A percentile compares a stretch with the other conserved stretches of the same genome.
Evolutionary conservation across 1,140 invertebrate species (phyloP).

Genomic region (Drosophila rhopaloa): DNA sequence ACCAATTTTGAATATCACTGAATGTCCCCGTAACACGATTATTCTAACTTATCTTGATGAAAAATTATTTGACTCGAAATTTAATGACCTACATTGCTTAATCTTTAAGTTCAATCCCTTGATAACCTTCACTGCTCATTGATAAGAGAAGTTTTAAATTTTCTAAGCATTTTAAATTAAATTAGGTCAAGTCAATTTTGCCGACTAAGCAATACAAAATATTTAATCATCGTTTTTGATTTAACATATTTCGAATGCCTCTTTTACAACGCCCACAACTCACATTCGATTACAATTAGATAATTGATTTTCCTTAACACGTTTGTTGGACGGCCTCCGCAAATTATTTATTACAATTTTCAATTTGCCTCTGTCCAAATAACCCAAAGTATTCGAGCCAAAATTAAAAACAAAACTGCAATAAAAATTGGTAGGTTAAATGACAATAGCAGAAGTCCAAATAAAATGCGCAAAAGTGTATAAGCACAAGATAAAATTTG

Average conservation of each 20-base stretch:
- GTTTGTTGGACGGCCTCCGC: conserved; percentile 28
- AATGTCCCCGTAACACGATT: too few species aligned
- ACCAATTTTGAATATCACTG: conserved; percentile 3
- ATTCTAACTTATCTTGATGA: too few species aligned
- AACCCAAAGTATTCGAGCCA: conserved; percentile 36
- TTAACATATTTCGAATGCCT: background rate
- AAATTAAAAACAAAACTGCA: conserved; percentile 33
- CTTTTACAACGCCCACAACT: conserved; percentile 21
- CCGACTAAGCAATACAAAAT: background rate
- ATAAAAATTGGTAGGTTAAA: conserved; percentile 65
- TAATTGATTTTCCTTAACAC: conserved; percentile 66
- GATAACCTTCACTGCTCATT: too few species aligned
- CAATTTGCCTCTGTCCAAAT: conserved; percentile 67
- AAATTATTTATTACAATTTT: conserved; percentile 70
- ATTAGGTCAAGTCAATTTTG: background rate
- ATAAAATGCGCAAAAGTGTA: conserved; percentile 70
- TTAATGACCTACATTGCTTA: background rate
- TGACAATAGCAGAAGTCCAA: conserved; percentile 49
- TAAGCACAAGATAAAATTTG: conserved; percentile 28
- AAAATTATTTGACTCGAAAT: too few species aligned
- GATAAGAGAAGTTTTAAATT: background rate
- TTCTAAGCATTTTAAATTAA: background rate
- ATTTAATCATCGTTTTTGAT: conserved; percentile 8
- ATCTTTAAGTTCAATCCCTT: too few species aligned
- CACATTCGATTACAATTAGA: conserved; percentile 57